phyloP scores from a whole-genome alignment of 1,140 invertebrate species.

The Hypsibius dujardini region DNA sequence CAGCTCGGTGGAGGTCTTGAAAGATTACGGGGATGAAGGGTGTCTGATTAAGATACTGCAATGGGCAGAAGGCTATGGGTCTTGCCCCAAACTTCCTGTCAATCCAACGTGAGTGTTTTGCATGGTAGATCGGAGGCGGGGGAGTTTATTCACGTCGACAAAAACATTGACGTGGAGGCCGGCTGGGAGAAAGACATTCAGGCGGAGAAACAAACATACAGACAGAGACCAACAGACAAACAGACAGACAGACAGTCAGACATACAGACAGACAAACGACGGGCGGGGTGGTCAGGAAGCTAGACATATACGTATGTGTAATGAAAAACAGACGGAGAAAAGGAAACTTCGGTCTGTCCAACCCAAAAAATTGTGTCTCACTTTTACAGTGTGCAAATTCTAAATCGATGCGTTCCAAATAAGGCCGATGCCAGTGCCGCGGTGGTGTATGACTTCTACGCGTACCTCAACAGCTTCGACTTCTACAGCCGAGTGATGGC shows the following conservation, averaged over 20 bases:
- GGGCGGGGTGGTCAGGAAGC: no score
- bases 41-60: conserved; percentile 18
- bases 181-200: no score
- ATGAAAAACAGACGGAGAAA: no score
- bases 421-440: conserved; percentile 41
- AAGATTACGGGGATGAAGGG: conserved; percentile 6
- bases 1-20: neutral
- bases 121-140: conserved; percentile 18
- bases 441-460: conserved; percentile 52
- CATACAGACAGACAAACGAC: no score
- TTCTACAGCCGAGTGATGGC: conserved; percentile 64
- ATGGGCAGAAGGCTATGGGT: conserved; percentile 18
- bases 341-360: no score
- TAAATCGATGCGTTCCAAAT: conserved; percentile 50
- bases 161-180: no score
- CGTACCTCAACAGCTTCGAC: conserved; percentile 65
- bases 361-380: no score
- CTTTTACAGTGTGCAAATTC: no score
- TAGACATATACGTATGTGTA: no score
- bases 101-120: conserved; percentile 40
- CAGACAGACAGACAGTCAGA: conserved; percentile 14
- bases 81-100: conserved; percentile 52
- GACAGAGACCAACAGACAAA: neutral
- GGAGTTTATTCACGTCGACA: no score
- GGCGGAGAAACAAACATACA: no score